These are phyloP conservation scores for Sciurus vulgaris DNA, from an alignment of 2,797 vertebrate genomes.

Conservation along the genomic window DNA sequence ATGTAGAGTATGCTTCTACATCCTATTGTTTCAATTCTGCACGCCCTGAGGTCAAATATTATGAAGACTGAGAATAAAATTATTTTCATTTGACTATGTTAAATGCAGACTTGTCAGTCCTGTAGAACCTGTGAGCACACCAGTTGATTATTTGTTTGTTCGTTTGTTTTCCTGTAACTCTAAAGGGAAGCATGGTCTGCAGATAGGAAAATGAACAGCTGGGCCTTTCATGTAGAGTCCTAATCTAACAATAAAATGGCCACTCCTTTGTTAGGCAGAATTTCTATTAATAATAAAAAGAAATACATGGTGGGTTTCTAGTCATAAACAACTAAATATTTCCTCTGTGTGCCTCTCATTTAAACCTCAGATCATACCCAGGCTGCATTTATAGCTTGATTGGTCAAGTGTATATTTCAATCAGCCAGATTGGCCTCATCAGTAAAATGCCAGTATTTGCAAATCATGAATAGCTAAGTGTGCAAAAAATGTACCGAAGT, in stretches of 20 bases:
- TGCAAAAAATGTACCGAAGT: conserved; percentile 24
- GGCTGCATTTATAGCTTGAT: conserved; percentile 66
- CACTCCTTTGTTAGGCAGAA: conserved; percentile 43
- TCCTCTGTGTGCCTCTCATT: conserved; percentile 39
- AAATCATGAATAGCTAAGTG: conserved; percentile 70
- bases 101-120: conserved; percentile 22
- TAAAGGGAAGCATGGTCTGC: conserved; percentile 24
- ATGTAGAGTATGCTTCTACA: background rate
- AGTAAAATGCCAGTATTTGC: conserved; percentile 75
- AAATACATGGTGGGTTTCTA: conserved; percentile 44
- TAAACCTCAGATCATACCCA: conserved; percentile 52
- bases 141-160: no score
- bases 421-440: conserved; percentile 58
- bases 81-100: conserved; percentile 56
- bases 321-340: conserved; percentile 65
- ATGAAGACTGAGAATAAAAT: conserved; percentile 13
- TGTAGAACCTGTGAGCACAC: background rate
- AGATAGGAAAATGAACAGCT: conserved; percentile 44
- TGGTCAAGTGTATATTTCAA: conserved; percentile 59
- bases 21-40: conserved; percentile 13
- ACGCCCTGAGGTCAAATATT: background rate
- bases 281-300: conserved; percentile 68
- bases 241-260: conserved; percentile 33
- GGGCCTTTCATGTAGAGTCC: background rate
- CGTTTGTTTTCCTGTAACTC: background rate